A percentile compares a stretch with the other conserved stretches of the same genome.
Evolutionary conservation across 2,797 vertebrate genomes (phyloP).

Genomic region (Echeneis naucrates): DNA sequence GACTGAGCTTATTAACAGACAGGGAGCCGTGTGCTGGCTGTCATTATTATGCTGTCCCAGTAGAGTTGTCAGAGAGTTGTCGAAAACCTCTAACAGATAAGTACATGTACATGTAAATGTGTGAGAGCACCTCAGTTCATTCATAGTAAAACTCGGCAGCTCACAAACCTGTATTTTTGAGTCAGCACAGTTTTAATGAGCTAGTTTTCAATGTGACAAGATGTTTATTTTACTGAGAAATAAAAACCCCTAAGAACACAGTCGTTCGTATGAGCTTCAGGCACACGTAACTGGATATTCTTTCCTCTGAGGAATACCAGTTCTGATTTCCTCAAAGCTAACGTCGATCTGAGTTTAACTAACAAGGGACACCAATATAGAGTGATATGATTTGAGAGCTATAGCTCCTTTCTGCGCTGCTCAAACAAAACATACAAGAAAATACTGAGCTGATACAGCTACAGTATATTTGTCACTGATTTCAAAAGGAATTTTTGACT

Average conservation of each 20-base stretch:
- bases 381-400: constrained; percentile 55
- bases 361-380: constrained; percentile 65
- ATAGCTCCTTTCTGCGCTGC: constrained; percentile 40
- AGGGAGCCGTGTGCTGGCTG: constrained; percentile 69
- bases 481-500: not conserved
- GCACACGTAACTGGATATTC: constrained; percentile 52
- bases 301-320: constrained; percentile 57
- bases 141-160: constrained; percentile 7
- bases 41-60: constrained; percentile 57
- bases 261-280: constrained; percentile 25
- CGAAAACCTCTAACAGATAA: constrained; percentile 7
- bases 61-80: constrained; percentile 29
- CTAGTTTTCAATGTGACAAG: not conserved
- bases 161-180: not conserved
- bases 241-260: constrained; percentile 7
- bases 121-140: not conserved
- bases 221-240: not conserved
- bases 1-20: constrained; percentile 65
- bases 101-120: constrained; percentile 34
- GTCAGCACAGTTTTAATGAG: constrained; percentile 14
- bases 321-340: constrained; percentile 64
- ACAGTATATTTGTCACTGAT: not conserved
- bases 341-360: constrained; percentile 64
- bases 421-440: constrained; percentile 30
- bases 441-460: not conserved